phyloP scores from a whole-genome alignment of 2,113 vertebrate genomes.

The Myotis brandtii region DNA sequence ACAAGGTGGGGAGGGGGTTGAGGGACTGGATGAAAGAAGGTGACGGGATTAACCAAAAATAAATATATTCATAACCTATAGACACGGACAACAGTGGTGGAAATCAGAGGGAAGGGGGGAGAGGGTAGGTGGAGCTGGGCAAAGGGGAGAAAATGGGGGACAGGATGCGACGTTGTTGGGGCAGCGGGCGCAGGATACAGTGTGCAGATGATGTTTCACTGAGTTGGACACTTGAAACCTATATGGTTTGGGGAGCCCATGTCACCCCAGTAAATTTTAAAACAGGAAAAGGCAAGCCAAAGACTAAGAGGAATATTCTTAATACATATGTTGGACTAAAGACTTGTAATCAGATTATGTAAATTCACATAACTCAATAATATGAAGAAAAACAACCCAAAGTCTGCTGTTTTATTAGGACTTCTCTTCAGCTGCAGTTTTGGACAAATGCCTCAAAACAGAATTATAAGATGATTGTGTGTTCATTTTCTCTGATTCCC shows the following conservation, averaged over 20 bases:
- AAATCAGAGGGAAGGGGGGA: not conserved
- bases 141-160: not conserved
- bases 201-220: not conserved
- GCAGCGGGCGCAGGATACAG: not conserved
- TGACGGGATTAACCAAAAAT: not conserved
- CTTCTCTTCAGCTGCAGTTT: not conserved
- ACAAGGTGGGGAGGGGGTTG: not conserved
- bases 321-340: not conserved
- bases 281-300: not conserved
- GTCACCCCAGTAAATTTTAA: not conserved
- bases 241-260: not conserved
- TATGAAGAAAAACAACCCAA: not conserved
- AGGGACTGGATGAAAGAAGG: not conserved
- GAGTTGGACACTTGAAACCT: not conserved
- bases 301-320: not conserved
- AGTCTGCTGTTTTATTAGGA: not conserved
- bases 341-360: not conserved
- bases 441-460: not conserved
- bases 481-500: not conserved
- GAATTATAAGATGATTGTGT: not conserved
- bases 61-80: not conserved
- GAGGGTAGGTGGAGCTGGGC: not conserved
- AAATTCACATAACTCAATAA: not conserved
- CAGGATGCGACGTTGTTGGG: not conserved
- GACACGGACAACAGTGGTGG: not conserved